Conservation (phyloP, 2,797 vertebrate species). For the Pseudochirops cupreus region DNA sequence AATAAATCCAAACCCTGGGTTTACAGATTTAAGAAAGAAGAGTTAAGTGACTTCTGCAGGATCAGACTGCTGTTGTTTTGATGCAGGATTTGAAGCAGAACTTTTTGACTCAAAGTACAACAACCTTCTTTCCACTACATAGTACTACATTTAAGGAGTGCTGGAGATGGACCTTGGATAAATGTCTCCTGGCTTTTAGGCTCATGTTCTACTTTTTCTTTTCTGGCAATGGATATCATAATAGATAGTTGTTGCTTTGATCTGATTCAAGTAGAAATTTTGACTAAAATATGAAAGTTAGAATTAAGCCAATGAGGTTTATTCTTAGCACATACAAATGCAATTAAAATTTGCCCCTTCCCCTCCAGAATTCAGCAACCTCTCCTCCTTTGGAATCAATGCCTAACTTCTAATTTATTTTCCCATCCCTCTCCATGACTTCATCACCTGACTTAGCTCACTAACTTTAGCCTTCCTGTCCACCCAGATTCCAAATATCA, state of each 20-base stretch:
- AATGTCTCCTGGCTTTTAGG: background rate
- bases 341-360: background rate
- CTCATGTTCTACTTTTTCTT: background rate
- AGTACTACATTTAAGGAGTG: background rate
- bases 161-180: background rate
- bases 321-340: background rate
- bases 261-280: background rate
- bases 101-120: background rate
- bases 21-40: background rate
- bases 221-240: background rate
- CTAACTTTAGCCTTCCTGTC: background rate
- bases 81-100: background rate
- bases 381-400: background rate
- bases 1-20: background rate
- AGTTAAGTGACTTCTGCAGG: background rate
- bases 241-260: background rate
- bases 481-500: background rate
- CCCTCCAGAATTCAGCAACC: background rate
- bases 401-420: background rate
- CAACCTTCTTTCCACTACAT: background rate
- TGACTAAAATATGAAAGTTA: background rate
- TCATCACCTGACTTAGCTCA: background rate
- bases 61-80: background rate
- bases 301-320: background rate
- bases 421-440: background rate